Base-by-base conservation (phyloP, 1,140 invertebrate species). In the Drosophila malerkotliana region DNA sequence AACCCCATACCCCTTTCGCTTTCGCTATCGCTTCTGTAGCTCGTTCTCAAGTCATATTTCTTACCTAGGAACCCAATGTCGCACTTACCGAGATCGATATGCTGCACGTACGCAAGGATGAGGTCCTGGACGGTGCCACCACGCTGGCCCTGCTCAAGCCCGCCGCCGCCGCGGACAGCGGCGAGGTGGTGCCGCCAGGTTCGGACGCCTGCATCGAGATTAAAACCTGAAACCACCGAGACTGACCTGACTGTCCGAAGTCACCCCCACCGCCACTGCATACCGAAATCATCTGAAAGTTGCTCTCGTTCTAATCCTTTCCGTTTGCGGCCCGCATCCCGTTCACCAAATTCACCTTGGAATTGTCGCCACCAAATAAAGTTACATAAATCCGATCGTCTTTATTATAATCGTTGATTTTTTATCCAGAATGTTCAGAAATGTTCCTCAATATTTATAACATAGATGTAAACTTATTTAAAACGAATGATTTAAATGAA, bases 21-120 rank as follows among this genome's bases (percentile, higher is more conserved):
- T 44, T 47, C 47, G 41, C 24, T 55, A 37, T 64, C 45, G 45
- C 45, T 57, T 57, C 54, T 32, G 45, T 24, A 45, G n/a, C 10
- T 18, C 18, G 9, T 30, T 56, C 9, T 57, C 9, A 37, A 34
- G 41, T 41, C 49, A 45, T 21, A 47, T 39, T 53, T 26, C 44
- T 60, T 37, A n/a, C 26, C 9, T 45, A 91, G 90, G 90, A 91
- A 74, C 90, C 90, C 4, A 88, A 91, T 72, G 78, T 90, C 3
- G 74, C 83, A 0, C 61, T 91, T 5, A 91, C 90, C 5, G 90
- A 91, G 51, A 91, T 91, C 18, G 90, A 91, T 55, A 89, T 91
- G 87, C 48, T 91, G 53, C 90, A 91, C 58, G 83, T 89, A 24
- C 84, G 76, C 7, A 91, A 91, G 53, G 83, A 88, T 48, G 83